Evolutionary conservation across 2,888 invertebrate species (phyloP), one percentile per base, ranked within the genome.

Genomic region (Cosmorhoe ocellata): DNA sequence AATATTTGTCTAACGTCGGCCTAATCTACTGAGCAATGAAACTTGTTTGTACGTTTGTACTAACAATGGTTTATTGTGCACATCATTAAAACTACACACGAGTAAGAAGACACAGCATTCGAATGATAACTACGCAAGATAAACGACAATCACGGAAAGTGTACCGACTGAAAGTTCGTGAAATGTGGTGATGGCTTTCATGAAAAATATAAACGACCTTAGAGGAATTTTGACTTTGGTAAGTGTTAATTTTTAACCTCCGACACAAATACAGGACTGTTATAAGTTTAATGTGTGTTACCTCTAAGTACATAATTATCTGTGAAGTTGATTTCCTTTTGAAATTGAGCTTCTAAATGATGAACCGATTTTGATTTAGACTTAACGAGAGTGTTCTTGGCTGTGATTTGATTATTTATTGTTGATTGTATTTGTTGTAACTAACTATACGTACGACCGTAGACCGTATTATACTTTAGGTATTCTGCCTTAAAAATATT

Each of bases 1-100:
- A 56, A 55, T 88, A 80, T 89, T 90, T 88, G 69, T 62, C 61
- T 74, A 74, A 61, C 69, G 81, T 81, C 82, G 69, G 58, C 64
- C 73, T 85, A 84, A 85, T 86, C 84, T 80, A 63, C 55, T 74
- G 71, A 63, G 71, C 71, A 74, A 75, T 71, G 79, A 76, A 79
- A 83, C 79, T 75, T 71, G 76, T 61, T 69, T 66, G 66, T 38
- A 64, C 68, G 18, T 18, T 71, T 79, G 66, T 74, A 74, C 71
- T 71, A 81, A 84, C 76, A 85, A 69, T 59, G 67, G 59, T 69
- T 71, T 72, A 74, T 73, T 18, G 4, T 18, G 64, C 63, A 64
- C 66, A 62, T 69, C 67, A 70, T 77, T 77, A 69, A 78, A 76
- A 80, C 78, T 75, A 76, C 72, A 69, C 69, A 60, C 66, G 62